Evolutionary conservation across 2,888 invertebrate genomes (phyloP).

Genomic region (Patella depressa): DNA sequence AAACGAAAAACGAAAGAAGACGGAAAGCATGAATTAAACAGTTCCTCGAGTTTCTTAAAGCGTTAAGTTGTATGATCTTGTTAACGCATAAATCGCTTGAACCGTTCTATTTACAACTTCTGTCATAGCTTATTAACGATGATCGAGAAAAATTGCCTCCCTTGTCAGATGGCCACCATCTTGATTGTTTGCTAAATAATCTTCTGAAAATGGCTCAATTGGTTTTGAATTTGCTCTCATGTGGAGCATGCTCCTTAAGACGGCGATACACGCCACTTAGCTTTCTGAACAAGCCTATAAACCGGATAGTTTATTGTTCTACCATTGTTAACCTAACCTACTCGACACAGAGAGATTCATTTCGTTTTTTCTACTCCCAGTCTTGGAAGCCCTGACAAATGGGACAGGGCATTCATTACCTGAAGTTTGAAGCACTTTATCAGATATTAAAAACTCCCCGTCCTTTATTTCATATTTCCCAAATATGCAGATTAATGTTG

Average conservation of each 20-base stretch:
- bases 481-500: slow-evolving; percentile 1
- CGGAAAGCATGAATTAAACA: too few relatives aligned
- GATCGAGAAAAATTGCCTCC: slow-evolving; percentile 1
- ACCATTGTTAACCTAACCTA: too few relatives aligned
- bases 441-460: neutral
- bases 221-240: slow-evolving; percentile 10
- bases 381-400: neutral
- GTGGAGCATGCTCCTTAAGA: slow-evolving; percentile 2
- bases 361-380: neutral
- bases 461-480: neutral
- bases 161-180: slow-evolving; percentile 1
- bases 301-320: too few relatives aligned
- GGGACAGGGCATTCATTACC: slow-evolving; percentile 2
- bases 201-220: slow-evolving; percentile 5
- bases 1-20: too few relatives aligned
- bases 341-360: neutral
- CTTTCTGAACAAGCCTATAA: neutral
- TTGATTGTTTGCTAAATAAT: slow-evolving; percentile 7
- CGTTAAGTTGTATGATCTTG: too few relatives aligned
- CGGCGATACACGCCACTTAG: slow-evolving; percentile 7
- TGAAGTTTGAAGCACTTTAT: neutral
- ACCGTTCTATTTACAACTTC: too few relatives aligned
- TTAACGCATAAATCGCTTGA: too few relatives aligned
- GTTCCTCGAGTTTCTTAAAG: too few relatives aligned
- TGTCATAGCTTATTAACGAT: too few relatives aligned